Percentiles rank a stretch among this genome's conserved stretches.
These are phyloP conservation scores for Archaeoteleia sp. DNA, from an alignment of 2,888 invertebrate genomes.

Conservation along the genomic window DNA sequence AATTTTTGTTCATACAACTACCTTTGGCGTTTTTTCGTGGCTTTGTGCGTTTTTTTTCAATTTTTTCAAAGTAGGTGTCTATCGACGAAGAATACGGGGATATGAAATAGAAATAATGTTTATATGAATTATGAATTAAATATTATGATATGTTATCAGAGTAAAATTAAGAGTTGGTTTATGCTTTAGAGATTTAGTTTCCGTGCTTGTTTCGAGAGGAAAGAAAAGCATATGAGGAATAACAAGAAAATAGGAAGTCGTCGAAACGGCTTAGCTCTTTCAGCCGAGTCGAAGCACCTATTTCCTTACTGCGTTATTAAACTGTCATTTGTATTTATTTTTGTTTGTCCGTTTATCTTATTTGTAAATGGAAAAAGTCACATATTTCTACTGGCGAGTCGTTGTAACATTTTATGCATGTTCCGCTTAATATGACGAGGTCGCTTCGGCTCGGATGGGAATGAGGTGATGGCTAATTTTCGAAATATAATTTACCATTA, in stretches of 20 bases:
- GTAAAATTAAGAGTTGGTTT: slow-evolving; percentile 71
- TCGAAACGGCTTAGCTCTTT: slow-evolving; percentile 52
- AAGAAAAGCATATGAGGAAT: slow-evolving; percentile 32
- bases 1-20: not conserved
- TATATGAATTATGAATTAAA: slow-evolving; percentile 73
- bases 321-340: not conserved
- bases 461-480: slow-evolving; percentile 67
- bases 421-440: not conserved
- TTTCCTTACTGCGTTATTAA: no score
- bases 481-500: slow-evolving; percentile 70
- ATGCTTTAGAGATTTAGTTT: slow-evolving; percentile 71
- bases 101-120: slow-evolving; percentile 72
- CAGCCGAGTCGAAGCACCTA: slow-evolving; percentile 65
- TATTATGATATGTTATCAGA: slow-evolving; percentile 67
- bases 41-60: slow-evolving; percentile 24
- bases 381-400: not conserved
- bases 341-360: slow-evolving; percentile 6
- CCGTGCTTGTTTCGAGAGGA: slow-evolving; percentile 65
- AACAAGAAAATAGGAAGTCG: slow-evolving; percentile 4
- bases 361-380: not conserved
- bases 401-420: not conserved
- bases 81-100: slow-evolving; percentile 53
- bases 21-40: not conserved
- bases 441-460: slow-evolving; percentile 64
- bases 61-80: slow-evolving; percentile 21